A percentile compares a stretch with the other conserved stretches of the same genome.
phyloP scores from a whole-genome alignment of 2,797 vertebrate genomes.

The Balearica regulorum region DNA sequence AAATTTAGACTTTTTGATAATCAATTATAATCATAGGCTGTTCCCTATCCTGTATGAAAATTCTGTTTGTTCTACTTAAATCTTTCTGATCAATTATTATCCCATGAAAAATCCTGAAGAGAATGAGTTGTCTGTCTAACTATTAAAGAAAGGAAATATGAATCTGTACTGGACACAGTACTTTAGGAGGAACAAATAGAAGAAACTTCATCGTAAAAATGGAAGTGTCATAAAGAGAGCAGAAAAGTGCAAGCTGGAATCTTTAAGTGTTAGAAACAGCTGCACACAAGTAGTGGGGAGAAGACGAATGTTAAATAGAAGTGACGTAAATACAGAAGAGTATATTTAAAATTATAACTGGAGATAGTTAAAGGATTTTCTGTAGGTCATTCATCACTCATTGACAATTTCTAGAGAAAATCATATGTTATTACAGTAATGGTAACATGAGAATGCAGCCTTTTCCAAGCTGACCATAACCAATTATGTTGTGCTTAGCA shows the following conservation, averaged over 20 bases:
- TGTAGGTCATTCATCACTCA: slow-evolving; percentile 16
- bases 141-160: background rate
- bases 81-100: background rate
- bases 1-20: background rate
- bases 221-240: background rate
- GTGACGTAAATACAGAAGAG: background rate
- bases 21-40: background rate
- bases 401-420: background rate
- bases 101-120: background rate
- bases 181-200: background rate
- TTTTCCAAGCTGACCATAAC: slow-evolving; percentile 22
- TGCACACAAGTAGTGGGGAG: background rate
- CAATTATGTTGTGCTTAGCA: slow-evolving; percentile 8
- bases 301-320: background rate
- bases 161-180: background rate
- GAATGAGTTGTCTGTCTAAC: background rate
- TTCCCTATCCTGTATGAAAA: background rate
- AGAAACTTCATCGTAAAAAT: background rate
- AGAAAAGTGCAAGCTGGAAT: background rate
- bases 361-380: background rate
- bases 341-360: background rate
- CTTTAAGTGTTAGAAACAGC: background rate
- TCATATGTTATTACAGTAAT: background rate
- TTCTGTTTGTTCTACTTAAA: background rate
- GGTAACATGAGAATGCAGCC: background rate